phyloP scores from a whole-genome alignment of 2,888 invertebrate genomes.

The Cancer borealis region DNA sequence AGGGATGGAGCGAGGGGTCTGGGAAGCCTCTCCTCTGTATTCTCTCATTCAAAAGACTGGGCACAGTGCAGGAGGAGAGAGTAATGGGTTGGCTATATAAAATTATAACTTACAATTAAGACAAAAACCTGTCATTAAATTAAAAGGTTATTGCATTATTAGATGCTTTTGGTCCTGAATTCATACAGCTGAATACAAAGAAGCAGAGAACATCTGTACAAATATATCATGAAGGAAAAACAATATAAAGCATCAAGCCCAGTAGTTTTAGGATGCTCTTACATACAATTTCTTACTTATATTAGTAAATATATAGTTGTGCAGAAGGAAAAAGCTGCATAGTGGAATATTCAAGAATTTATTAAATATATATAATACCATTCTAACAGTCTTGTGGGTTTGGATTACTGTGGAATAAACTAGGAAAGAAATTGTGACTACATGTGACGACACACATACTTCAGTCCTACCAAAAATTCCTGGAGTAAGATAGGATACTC shows the following conservation, averaged over 20 bases:
- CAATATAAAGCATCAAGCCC: not conserved
- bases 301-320: not conserved
- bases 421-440: not conserved
- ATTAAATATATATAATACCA: not conserved
- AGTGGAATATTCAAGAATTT: not conserved
- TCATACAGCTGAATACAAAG: not conserved
- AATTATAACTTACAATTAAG: not conserved
- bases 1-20: no score
- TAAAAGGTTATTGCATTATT: not conserved
- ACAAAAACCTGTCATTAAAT: not conserved
- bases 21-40: no score
- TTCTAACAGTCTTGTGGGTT: not conserved
- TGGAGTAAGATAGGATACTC: constrained; percentile 60
- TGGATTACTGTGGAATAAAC: not conserved
- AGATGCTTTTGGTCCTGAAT: not conserved
- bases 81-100: no score
- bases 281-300: no score
- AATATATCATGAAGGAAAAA: not conserved
- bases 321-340: not conserved
- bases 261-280: no score
- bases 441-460: not conserved
- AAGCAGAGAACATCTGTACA: not conserved
- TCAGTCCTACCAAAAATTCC: constrained; percentile 66
- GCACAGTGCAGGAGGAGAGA: no score
- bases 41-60: not conserved